These are phyloP conservation scores for Botia almorhae DNA, from an alignment of 2,797 vertebrate species.

Conservation along the genomic window DNA sequence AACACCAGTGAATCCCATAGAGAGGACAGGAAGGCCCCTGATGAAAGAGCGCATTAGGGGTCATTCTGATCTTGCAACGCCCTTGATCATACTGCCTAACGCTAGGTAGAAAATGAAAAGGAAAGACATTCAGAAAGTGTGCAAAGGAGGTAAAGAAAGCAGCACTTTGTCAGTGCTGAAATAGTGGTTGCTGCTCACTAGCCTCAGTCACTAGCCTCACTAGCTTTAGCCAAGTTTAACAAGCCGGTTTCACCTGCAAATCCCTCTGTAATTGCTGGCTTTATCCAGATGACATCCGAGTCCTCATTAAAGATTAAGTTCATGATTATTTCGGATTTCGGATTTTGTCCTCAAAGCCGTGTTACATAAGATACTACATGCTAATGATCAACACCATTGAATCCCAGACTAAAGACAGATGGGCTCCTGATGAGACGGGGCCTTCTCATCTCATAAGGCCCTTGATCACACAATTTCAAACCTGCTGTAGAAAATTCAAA, in stretches of 20 bases:
- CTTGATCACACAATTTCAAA: neutral
- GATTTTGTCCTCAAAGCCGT: conserved; percentile 22
- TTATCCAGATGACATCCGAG: conserved; percentile 11
- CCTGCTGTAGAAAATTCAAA: conserved; percentile 19
- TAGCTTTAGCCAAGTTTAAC: neutral
- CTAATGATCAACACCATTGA: conserved; percentile 10
- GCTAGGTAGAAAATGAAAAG: conserved; percentile 1
- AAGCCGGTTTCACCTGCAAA: conserved; percentile 42
- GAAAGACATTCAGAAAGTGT: conserved; percentile 13
- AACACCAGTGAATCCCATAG: conserved; percentile 65
- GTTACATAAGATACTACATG: conserved; percentile 20
- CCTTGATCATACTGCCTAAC: conserved; percentile 42
- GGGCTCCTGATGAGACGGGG: neutral
- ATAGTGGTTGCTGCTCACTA: conserved; percentile 13
- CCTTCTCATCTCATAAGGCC: conserved; percentile 25
- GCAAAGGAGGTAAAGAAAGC: neutral
- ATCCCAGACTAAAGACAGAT: conserved; percentile 25
- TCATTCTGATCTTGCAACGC: conserved; percentile 54
- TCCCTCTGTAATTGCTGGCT: conserved; percentile 26
- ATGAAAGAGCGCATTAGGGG: conserved; percentile 63
- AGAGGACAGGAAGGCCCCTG: conserved; percentile 64
- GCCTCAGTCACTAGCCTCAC: neutral
- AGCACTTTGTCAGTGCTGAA: conserved; percentile 52
- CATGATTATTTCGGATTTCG: conserved; percentile 40
- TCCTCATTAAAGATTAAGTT: neutral